Percentiles rank a stretch among this genome's conserved stretches.
These are phyloP conservation scores for Drosophila repleta DNA, from an alignment of 1,140 invertebrate genomes.

Conservation along the genomic window DNA sequence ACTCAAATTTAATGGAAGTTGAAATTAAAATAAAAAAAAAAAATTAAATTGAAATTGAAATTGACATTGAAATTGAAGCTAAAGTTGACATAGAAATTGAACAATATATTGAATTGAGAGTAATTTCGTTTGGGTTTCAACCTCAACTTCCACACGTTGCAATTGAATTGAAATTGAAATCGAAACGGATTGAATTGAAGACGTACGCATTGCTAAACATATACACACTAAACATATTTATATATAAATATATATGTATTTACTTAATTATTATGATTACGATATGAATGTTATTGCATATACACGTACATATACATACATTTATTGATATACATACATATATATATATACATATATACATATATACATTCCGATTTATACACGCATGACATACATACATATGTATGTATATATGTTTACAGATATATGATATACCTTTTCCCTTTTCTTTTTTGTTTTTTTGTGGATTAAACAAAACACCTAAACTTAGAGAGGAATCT, in stretches of 20 bases:
- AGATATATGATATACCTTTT: too few species aligned
- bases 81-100: not conserved
- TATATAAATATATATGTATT: conserved; percentile 81
- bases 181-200: conserved; percentile 14
- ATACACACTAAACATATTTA: conserved; percentile 74
- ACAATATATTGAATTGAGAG: not conserved
- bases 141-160: not conserved
- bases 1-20: not conserved
- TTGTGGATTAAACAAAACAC: not conserved
- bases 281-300: conserved; percentile 80
- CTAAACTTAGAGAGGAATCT: not conserved
- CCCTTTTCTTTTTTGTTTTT: too few species aligned
- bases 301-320: conserved; percentile 64
- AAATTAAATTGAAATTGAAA: not conserved
- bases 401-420: conserved; percentile 14
- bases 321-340: conserved; percentile 59
- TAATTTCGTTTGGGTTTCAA: not conserved
- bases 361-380: conserved; percentile 19
- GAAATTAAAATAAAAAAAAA: not conserved
- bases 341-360: conserved; percentile 29
- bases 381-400: conserved; percentile 6
- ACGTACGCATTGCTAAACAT: conserved; percentile 48
- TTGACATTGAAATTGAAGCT: not conserved
- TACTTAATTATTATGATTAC: conserved; percentile 77
- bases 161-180: conserved; percentile 11